Percentiles rank a stretch among this genome's conserved stretches.
Evolutionary conservation across 2,113 vertebrate species (phyloP).

Genomic region (Chaenogobius annularis): DNA sequence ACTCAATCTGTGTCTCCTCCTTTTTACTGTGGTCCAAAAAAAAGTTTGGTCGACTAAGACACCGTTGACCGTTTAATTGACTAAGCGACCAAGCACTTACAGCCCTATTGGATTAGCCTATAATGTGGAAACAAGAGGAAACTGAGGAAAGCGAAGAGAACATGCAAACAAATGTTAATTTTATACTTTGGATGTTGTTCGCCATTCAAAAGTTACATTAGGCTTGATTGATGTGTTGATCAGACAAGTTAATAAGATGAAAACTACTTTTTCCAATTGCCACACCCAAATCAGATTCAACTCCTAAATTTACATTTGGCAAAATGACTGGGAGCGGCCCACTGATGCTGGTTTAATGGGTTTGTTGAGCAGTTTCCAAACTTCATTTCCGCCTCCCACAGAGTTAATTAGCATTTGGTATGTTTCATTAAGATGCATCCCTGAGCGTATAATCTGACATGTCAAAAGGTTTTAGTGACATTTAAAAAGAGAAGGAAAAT

Average conservation of each 20-base stretch:
- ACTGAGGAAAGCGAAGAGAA: no score
- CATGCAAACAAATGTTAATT: no score
- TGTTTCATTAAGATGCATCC: neutral
- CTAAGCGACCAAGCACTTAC: no score
- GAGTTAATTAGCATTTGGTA: constrained; percentile 13
- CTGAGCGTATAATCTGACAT: constrained; percentile 7
- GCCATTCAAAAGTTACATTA: neutral
- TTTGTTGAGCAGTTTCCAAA: constrained; percentile 12
- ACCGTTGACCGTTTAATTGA: no score
- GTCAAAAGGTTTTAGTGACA: neutral
- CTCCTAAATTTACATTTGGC: constrained; percentile 8
- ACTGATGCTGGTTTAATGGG: constrained; percentile 10
- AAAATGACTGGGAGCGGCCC: neutral
- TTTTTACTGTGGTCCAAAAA: no score
- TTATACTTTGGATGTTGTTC: neutral
- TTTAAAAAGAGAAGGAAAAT: neutral
- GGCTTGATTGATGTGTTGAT: neutral
- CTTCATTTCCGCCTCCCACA: constrained; percentile 7
- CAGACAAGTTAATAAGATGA: neutral
- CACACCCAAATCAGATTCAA: neutral
- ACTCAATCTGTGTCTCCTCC: no score
- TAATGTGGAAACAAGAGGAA: no score
- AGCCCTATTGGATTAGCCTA: no score
- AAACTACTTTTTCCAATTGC: neutral
- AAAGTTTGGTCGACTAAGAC: no score